These are phyloP conservation scores for Coendou prehensilis DNA, from an alignment of 2,797 vertebrate species.

Conservation along the genomic window DNA sequence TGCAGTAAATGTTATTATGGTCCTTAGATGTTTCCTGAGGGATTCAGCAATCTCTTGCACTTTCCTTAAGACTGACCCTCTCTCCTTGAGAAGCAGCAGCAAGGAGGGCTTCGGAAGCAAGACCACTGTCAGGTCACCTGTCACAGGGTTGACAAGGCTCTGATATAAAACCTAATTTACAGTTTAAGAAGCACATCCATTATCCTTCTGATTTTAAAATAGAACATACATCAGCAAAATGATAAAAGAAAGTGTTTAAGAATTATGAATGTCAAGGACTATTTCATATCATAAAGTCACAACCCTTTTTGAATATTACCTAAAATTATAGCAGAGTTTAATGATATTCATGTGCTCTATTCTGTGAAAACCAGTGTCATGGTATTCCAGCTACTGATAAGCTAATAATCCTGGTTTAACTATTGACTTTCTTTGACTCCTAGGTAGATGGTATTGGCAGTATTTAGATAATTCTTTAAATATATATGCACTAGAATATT, in stretches of 20 bases:
- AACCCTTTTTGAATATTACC: slow-evolving; percentile 87
- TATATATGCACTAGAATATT: no score
- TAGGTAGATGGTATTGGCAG: not conserved
- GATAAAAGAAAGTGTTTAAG: slow-evolving; percentile 90
- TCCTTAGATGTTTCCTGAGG: slow-evolving; percentile 85
- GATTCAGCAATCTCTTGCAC: slow-evolving; percentile 84
- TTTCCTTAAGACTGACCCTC: slow-evolving; percentile 86
- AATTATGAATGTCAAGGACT: slow-evolving; percentile 92
- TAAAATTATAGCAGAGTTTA: slow-evolving; percentile 86
- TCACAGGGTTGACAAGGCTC: slow-evolving; percentile 88
- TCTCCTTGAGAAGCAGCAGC: slow-evolving; percentile 89
- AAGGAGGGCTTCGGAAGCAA: slow-evolving; percentile 86
- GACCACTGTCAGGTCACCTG: slow-evolving; percentile 88
- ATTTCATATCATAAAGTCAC: slow-evolving; percentile 89
- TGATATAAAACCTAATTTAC: slow-evolving; percentile 93
- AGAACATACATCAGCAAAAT: slow-evolving; percentile 91
- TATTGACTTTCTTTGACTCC: not conserved
- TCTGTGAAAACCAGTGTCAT: slow-evolving; percentile 81
- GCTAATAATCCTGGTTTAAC: not conserved
- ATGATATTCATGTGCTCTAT: slow-evolving; percentile 63
- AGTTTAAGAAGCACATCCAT: slow-evolving; percentile 92
- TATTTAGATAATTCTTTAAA: not conserved
- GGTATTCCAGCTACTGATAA: slow-evolving; percentile 72
- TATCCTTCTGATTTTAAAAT: slow-evolving; percentile 91
- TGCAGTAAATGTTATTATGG: slow-evolving; percentile 86